A percentile compares a stretch with the other conserved stretches of the same genome.
phyloP scores from a whole-genome alignment of 2,113 vertebrate genomes.

The Phocoena sinus region DNA sequence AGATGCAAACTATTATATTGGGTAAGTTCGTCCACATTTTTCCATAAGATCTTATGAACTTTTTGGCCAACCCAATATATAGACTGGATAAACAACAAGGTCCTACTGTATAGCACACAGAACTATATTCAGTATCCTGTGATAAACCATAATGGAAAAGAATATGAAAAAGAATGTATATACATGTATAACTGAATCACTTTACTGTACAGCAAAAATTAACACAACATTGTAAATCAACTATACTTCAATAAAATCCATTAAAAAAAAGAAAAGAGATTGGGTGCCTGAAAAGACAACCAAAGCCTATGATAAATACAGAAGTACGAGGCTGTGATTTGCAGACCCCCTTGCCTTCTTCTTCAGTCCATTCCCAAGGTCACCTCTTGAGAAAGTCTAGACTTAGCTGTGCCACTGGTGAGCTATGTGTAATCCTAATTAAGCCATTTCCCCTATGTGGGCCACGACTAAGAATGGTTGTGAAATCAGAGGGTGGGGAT shows the following conservation, averaged over 20 bases:
- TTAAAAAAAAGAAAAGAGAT: background rate
- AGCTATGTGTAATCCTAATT: background rate
- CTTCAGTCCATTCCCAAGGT: background rate
- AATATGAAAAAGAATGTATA: background rate
- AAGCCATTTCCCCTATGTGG: background rate
- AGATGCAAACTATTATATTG: background rate
- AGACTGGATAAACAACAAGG: too few relatives aligned
- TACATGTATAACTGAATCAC: background rate
- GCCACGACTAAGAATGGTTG: background rate
- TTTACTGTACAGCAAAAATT: background rate
- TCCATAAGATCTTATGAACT: too few relatives aligned
- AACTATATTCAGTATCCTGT: background rate
- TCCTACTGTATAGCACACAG: too few relatives aligned
- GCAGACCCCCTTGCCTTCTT: background rate
- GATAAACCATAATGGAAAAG: background rate
- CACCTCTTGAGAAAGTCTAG: background rate
- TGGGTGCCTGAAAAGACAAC: background rate
- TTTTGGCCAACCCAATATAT: too few relatives aligned
- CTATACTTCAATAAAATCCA: background rate
- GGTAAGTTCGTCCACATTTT: too few relatives aligned
- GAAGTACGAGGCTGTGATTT: background rate
- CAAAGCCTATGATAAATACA: background rate
- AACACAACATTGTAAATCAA: background rate
- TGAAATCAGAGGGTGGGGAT: background rate
- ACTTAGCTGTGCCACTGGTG: background rate